These are phyloP conservation scores for Labroides dimidiatus DNA, from an alignment of 2,797 vertebrate species.

Conservation along the genomic window DNA sequence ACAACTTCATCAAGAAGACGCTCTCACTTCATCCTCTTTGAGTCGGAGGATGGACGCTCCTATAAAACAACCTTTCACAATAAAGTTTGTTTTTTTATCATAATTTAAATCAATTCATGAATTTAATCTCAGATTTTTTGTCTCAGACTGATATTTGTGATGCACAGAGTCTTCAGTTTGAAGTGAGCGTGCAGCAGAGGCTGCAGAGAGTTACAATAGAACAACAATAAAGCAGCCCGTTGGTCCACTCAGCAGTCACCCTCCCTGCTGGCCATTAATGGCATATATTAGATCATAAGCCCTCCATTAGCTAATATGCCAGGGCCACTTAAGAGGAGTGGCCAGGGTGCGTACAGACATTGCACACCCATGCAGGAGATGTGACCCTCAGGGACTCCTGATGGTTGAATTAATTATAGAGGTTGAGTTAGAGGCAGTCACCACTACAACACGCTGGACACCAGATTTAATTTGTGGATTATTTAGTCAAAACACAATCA, in stretches of 20 bases:
- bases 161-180: not conserved
- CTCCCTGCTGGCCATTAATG: slow-evolving; percentile 60
- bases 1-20: too few species aligned
- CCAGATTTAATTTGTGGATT: slow-evolving; percentile 22
- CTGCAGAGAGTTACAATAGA: not conserved
- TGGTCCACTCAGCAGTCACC: slow-evolving; percentile 13
- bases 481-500: slow-evolving; percentile 8
- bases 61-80: too few species aligned
- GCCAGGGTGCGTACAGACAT: slow-evolving; percentile 73
- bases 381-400: slow-evolving; percentile 64
- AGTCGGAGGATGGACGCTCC: too few species aligned
- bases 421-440: slow-evolving; percentile 5
- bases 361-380: slow-evolving; percentile 83
- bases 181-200: not conserved
- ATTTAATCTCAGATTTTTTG: too few species aligned
- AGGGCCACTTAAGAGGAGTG: slow-evolving; percentile 67
- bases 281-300: slow-evolving; percentile 81
- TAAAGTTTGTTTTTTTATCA: too few species aligned
- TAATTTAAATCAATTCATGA: too few species aligned
- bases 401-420: slow-evolving; percentile 77
- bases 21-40: too few species aligned
- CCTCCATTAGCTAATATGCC: slow-evolving; percentile 79
- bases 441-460: slow-evolving; percentile 15
- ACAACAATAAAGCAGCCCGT: not conserved
- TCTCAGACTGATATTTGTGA: too few species aligned